phyloP scores from a whole-genome alignment of 1,140 invertebrate genomes.

The Ephestia elutella region DNA sequence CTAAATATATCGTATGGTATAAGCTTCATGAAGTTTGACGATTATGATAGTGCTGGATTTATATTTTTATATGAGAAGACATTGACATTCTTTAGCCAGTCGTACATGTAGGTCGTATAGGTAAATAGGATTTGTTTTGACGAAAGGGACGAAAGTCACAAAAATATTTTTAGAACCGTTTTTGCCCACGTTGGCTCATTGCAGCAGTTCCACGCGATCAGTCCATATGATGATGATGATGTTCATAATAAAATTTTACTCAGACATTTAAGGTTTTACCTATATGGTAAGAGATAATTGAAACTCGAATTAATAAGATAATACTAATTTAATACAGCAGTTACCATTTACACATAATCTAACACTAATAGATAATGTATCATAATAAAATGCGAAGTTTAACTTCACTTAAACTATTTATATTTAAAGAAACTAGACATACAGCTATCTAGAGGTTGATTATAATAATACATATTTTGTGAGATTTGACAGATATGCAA shows the following conservation, averaged over 20 bases:
- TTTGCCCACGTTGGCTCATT: no score
- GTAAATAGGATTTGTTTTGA: no score
- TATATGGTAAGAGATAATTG: constrained; percentile 14
- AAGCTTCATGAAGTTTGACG: not conserved
- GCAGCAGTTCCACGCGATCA: no score
- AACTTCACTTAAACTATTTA: constrained; percentile 44
- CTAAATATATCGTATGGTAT: not conserved
- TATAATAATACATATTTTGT: constrained; percentile 16
- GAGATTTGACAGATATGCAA: constrained; percentile 46
- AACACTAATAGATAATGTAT: constrained; percentile 35
- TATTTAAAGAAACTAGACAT: constrained; percentile 26
- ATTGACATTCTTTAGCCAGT: not conserved
- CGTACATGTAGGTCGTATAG: no score
- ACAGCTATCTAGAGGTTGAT: constrained; percentile 20
- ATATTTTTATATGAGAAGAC: not conserved
- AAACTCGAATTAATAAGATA: constrained; percentile 47
- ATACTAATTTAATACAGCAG: constrained; percentile 68
- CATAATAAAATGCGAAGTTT: constrained; percentile 56
- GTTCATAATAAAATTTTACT: no score
- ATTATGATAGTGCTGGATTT: not conserved
- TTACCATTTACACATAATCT: constrained; percentile 60
- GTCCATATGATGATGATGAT: no score
- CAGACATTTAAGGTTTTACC: no score
- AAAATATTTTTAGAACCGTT: no score
- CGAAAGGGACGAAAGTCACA: no score